Conservation (phyloP, 2,797 vertebrate species). For the Spheniscus humboldti region DNA sequence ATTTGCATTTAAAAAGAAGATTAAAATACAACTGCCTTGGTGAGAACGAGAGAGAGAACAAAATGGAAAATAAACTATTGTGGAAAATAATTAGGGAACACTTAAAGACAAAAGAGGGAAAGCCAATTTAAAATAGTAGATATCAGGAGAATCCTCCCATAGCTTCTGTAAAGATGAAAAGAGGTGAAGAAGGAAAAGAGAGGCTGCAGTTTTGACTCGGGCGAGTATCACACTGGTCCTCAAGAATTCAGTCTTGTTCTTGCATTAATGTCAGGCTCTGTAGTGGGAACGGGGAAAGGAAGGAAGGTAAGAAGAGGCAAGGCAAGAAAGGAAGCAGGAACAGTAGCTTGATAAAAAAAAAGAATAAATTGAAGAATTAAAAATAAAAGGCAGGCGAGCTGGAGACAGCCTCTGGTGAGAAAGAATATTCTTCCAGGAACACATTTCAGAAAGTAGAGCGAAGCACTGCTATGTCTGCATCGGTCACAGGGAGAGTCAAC, state of each 20-base stretch:
- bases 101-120: neutral
- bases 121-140: neutral
- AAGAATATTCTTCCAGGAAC: neutral
- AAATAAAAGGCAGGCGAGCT: neutral
- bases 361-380: neutral
- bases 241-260: neutral
- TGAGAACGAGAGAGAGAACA: neutral
- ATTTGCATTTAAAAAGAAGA: neutral
- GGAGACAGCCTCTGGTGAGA: neutral
- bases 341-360: neutral
- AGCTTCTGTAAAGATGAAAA: neutral
- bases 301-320: neutral
- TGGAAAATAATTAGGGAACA: neutral
- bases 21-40: neutral
- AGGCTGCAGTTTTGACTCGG: neutral
- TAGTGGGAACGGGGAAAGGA: neutral
- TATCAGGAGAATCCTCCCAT: neutral
- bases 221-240: neutral
- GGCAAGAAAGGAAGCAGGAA: neutral
- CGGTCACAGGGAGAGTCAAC: neutral
- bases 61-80: neutral
- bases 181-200: neutral
- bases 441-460: neutral
- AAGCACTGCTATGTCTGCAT: neutral
- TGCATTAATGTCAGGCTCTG: neutral